phyloP scores from a whole-genome alignment of 2,113 vertebrate genomes.

The Scatophagus argus region DNA sequence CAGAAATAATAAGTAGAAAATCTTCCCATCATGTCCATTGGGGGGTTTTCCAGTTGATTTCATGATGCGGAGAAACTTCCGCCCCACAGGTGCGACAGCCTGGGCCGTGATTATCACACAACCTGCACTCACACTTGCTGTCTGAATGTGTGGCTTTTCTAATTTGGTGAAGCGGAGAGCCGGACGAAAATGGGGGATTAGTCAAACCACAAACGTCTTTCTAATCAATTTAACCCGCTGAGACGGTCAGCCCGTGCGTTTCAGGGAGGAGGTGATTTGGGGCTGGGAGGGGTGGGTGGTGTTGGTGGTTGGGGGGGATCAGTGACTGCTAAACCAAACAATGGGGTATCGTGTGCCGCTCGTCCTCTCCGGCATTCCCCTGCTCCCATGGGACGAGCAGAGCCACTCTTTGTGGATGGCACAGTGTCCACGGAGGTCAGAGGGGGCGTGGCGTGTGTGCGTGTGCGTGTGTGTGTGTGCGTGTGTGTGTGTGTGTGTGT shows the following conservation, averaged over 20 bases:
- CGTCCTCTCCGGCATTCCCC: slow-evolving; percentile 77
- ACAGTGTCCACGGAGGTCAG: slow-evolving; percentile 77
- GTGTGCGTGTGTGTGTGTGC: neutral
- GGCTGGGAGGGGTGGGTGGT: neutral
- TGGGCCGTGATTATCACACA: slow-evolving; percentile 12
- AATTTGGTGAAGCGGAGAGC: slow-evolving; percentile 53
- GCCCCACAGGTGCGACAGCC: slow-evolving; percentile 51
- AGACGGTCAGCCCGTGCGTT: slow-evolving; percentile 65
- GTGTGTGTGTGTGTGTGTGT: slow-evolving; percentile 35
- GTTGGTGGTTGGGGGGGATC: slow-evolving; percentile 65
- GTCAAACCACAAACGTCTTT: slow-evolving; percentile 73
- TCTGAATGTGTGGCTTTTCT: slow-evolving; percentile 57
- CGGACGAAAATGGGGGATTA: slow-evolving; percentile 60
- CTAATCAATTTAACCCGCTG: slow-evolving; percentile 80
- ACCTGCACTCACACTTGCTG: slow-evolving; percentile 12
- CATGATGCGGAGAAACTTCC: neutral
- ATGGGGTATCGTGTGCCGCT: slow-evolving; percentile 85
- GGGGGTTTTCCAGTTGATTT: neutral
- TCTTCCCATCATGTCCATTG: neutral
- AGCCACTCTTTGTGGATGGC: slow-evolving; percentile 77
- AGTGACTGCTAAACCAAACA: slow-evolving; percentile 82
- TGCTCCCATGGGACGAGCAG: slow-evolving; percentile 77
- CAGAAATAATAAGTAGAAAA: too few relatives aligned
- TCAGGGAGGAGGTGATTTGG: slow-evolving; percentile 14
- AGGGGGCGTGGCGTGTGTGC: slow-evolving; percentile 52